phyloP scores from a whole-genome alignment of 1,140 invertebrate genomes.

The Gryon sp. region DNA sequence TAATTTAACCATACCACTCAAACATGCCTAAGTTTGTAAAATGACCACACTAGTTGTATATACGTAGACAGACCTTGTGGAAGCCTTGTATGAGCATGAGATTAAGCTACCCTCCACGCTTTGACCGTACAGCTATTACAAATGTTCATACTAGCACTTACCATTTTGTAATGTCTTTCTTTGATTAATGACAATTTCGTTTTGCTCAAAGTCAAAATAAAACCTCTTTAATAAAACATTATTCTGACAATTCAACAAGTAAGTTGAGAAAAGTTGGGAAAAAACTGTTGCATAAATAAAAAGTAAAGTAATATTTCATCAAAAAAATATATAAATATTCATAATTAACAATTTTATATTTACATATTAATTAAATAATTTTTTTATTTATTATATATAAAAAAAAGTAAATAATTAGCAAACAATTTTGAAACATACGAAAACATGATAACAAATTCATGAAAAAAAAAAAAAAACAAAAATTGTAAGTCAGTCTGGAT shows the following conservation, averaged over 20 bases:
- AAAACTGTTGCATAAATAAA: too few species aligned
- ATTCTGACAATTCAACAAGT: too few species aligned
- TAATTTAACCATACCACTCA: slow-evolving; percentile 63
- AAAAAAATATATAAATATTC: too few species aligned
- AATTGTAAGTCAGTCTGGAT: slow-evolving; percentile 32
- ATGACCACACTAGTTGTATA: slow-evolving; percentile 54
- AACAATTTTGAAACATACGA: slow-evolving; percentile 13
- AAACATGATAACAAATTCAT: slow-evolving; percentile 16
- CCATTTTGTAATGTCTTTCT: slow-evolving; percentile 58
- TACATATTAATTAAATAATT: too few species aligned
- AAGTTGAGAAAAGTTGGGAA: too few species aligned
- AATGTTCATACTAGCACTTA: slow-evolving; percentile 54
- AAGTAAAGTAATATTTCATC: too few species aligned
- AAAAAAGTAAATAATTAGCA: neutral
- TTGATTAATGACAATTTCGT: slow-evolving; percentile 2
- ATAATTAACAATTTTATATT: too few species aligned
- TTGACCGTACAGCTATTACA: slow-evolving; percentile 66
- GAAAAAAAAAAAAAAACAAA: slow-evolving; percentile 3
- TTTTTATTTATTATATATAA: too few species aligned
- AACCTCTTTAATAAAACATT: too few species aligned
- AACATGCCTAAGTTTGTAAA: slow-evolving; percentile 54
- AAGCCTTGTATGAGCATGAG: slow-evolving; percentile 50
- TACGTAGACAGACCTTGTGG: slow-evolving; percentile 32
- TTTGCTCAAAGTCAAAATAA: neutral
- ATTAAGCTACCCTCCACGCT: slow-evolving; percentile 58